Conservation (phyloP, 2,888 invertebrate species). For the Ptychoptera contaminata region DNA sequence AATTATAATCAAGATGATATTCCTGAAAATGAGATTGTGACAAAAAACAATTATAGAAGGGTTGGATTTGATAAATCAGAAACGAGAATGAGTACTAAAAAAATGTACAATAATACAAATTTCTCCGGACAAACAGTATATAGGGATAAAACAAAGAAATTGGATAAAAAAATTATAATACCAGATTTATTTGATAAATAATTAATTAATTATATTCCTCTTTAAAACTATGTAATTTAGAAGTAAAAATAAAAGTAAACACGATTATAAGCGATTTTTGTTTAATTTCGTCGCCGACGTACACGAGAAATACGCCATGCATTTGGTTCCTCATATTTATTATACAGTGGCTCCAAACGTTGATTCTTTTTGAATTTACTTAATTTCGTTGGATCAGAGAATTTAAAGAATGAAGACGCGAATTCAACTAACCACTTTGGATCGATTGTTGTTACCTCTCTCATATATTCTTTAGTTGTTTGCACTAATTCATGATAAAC, state of each 20-base stretch:
- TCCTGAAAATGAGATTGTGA: conserved; percentile 51
- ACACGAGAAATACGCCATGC: conserved; percentile 97
- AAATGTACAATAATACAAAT: too few species aligned
- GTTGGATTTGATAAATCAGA: conserved; percentile 52
- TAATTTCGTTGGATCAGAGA: conserved; percentile 94
- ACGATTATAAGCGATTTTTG: background rate
- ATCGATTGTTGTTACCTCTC: conserved; percentile 92
- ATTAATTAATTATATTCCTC: too few species aligned
- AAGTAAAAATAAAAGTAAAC: too few species aligned
- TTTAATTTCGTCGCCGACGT: conserved; percentile 69
- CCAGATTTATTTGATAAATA: too few species aligned
- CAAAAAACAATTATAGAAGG: conserved; percentile 52
- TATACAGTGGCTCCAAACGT: conserved; percentile 90
- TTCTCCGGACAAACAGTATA: too few species aligned
- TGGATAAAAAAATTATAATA: too few species aligned
- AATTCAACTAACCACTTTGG: conserved; percentile 99
- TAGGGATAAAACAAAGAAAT: too few species aligned
- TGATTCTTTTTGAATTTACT: conserved; percentile 99
- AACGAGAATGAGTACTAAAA: conserved; percentile 43
- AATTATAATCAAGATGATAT: conserved; percentile 39
- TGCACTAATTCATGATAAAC: conserved; percentile 97
- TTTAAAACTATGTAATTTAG: too few species aligned
- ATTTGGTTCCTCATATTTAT: conserved; percentile 98
- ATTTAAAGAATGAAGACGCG: conserved; percentile 97
- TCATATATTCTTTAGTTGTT: conserved; percentile 98